These are phyloP conservation scores for Orientallactaga bullata DNA, from an alignment of 2,113 vertebrate species.

Conservation along the genomic window DNA sequence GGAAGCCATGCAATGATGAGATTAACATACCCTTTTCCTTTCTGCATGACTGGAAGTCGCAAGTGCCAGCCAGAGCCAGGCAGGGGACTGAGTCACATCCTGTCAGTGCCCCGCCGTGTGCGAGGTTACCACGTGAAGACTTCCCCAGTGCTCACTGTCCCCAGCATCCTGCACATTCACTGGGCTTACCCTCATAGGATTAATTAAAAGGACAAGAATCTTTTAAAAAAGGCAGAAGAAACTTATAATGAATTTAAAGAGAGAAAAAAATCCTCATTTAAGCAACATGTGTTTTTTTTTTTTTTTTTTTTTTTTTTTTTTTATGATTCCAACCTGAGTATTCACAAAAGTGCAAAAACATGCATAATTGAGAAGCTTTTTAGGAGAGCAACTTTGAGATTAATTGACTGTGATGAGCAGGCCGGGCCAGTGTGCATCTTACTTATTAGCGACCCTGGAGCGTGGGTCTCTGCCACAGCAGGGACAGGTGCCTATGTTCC, in stretches of 20 bases:
- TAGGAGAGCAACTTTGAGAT: conserved; percentile 8
- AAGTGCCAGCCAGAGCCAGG: conserved; percentile 54
- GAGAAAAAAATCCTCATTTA: conserved; percentile 26
- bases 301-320: neutral
- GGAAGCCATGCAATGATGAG: neutral
- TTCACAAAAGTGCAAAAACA: conserved; percentile 34
- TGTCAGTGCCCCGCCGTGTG: neutral
- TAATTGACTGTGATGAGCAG: conserved; percentile 11
- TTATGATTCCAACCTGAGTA: conserved; percentile 41
- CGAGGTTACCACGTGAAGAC: neutral
- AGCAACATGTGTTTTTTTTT: conserved; percentile 38
- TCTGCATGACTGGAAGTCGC: neutral
- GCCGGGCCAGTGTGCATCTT: accelerated
- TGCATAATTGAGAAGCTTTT: conserved; percentile 52
- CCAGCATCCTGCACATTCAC: neutral
- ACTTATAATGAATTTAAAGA: conserved; percentile 59
- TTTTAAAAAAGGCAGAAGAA: conserved; percentile 69
- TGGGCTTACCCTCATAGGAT: conserved; percentile 28
- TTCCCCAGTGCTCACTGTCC: conserved; percentile 5
- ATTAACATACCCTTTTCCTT: neutral
- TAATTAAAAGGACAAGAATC: conserved; percentile 77
- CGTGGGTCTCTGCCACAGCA: neutral
- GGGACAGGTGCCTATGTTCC: neutral
- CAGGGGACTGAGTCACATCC: neutral
- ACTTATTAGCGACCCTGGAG: neutral